These are phyloP conservation scores for Epizoanthus scotinus DNA, from an alignment of 92 coral and sea anemone genomes.

Conservation along the genomic window DNA sequence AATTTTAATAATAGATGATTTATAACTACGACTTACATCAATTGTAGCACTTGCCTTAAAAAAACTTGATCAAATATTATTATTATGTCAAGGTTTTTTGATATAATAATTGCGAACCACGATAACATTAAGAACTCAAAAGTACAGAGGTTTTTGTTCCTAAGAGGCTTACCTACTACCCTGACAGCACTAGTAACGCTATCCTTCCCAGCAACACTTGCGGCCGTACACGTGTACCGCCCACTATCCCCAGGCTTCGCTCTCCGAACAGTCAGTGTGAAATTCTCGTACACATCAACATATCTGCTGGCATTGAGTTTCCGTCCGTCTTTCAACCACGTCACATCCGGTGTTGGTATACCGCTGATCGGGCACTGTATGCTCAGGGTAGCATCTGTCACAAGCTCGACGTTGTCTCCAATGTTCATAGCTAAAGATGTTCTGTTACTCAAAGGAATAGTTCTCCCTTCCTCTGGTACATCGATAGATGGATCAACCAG, in stretches of 20 bases:
- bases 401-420: constrained; percentile 70
- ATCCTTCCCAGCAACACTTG: constrained; percentile 61
- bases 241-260: constrained; percentile 55
- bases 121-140: too few species aligned
- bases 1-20: too few species aligned
- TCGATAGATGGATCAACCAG: constrained; percentile 41
- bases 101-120: too few species aligned
- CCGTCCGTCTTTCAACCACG: constrained; percentile 68
- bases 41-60: too few species aligned
- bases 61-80: too few species aligned
- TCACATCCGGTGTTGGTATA: constrained; percentile 59
- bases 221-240: constrained; percentile 62
- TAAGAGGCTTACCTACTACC: constrained; percentile 52
- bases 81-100: too few species aligned
- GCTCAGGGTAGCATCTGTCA: constrained; percentile 55
- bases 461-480: constrained; percentile 43
- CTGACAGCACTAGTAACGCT: constrained; percentile 47
- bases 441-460: constrained; percentile 51
- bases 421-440: constrained; percentile 49
- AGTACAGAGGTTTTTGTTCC: too few species aligned
- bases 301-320: constrained; percentile 43
- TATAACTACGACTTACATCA: too few species aligned
- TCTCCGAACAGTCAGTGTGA: constrained; percentile 52
- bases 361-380: constrained; percentile 69
- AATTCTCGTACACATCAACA: constrained; percentile 31